Evolutionary conservation across 2,888 invertebrate species (phyloP).

Genomic region (Plagiodera versicolora): DNA sequence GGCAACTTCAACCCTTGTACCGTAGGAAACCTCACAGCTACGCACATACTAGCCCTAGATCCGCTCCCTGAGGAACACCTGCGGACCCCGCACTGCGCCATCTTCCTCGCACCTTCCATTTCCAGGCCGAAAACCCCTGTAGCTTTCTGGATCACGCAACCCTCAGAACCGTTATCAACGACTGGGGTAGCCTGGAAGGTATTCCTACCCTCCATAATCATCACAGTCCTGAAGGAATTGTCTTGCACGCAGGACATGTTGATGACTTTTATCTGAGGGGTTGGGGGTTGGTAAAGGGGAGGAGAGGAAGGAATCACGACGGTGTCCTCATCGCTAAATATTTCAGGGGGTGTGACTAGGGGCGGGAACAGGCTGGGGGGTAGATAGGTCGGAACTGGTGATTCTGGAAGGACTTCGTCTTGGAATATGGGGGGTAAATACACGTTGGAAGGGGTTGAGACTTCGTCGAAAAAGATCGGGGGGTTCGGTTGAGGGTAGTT

Average conservation of each 20-base stretch:
- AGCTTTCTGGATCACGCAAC: conserved; percentile 29
- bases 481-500: conserved; percentile 44
- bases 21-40: conserved; percentile 60
- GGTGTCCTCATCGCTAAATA: conserved; percentile 36
- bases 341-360: conserved; percentile 24
- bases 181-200: conserved; percentile 36
- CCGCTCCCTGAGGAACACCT: conserved; percentile 49
- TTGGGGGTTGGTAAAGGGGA: conserved; percentile 33
- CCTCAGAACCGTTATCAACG: conserved; percentile 46
- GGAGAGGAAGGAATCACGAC: conserved; percentile 34
- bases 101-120: conserved; percentile 53
- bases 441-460: conserved; percentile 32
- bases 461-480: conserved; percentile 40
- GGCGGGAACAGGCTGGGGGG: conserved; percentile 39
- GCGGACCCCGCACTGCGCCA: conserved; percentile 59
- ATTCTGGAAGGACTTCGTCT: conserved; percentile 30
- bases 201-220: conserved; percentile 20
- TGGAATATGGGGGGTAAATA: conserved; percentile 39
- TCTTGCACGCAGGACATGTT: conserved; percentile 51
- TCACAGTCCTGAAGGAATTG: conserved; percentile 50
- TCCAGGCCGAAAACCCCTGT: conserved; percentile 52
- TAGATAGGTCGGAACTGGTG: conserved; percentile 34
- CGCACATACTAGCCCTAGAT: conserved; percentile 55
- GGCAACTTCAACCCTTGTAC: conserved; percentile 59
- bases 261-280: conserved; percentile 39